Evolutionary conservation across 2,113 vertebrate species (phyloP).

Genomic region (Dasyprocta punctata): DNA sequence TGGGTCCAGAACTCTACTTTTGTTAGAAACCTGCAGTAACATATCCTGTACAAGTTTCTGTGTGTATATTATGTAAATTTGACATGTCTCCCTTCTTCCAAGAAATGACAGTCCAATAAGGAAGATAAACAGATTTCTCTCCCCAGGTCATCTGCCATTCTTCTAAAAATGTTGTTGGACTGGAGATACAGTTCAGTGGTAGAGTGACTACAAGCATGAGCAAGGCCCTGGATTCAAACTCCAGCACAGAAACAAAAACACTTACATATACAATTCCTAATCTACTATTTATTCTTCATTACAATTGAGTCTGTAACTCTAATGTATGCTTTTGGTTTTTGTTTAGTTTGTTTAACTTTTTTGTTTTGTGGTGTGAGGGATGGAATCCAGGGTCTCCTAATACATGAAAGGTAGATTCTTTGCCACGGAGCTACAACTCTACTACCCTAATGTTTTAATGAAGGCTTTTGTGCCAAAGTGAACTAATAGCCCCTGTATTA

Average conservation of each 20-base stretch:
- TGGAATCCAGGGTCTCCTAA: not conserved
- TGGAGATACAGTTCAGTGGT: not conserved
- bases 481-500: slow-evolving; percentile 25
- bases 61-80: not conserved
- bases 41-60: not conserved
- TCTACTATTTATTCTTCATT: not conserved
- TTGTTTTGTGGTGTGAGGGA: not conserved
- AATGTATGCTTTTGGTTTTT: not conserved
- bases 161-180: not conserved
- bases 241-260: not conserved
- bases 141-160: not conserved
- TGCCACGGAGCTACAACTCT: not conserved
- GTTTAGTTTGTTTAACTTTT: not conserved
- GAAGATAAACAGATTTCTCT: slow-evolving; percentile 8
- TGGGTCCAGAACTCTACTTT: not conserved
- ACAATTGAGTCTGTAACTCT: not conserved
- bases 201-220: not conserved
- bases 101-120: slow-evolving; percentile 38
- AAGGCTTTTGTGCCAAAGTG: not conserved
- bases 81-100: slow-evolving; percentile 14
- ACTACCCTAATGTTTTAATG: not conserved
- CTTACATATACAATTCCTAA: not conserved
- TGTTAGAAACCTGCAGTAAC: slow-evolving; percentile 1
- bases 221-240: not conserved
- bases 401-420: not conserved